These are phyloP conservation scores for Villa cingulata DNA, from an alignment of 2,888 invertebrate genomes.

Conservation along the genomic window DNA sequence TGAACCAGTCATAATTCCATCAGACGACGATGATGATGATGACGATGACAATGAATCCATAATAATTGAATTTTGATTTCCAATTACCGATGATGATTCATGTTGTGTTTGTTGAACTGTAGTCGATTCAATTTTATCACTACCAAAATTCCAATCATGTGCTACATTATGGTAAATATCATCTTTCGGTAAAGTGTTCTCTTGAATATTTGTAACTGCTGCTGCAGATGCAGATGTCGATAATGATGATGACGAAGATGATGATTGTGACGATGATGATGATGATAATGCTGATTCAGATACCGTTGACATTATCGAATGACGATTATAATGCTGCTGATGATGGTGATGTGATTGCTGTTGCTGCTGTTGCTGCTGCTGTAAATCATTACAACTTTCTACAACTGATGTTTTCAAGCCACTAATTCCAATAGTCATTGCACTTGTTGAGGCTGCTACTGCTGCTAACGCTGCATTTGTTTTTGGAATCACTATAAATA, in stretches of 20 bases:
- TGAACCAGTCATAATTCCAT: not conserved
- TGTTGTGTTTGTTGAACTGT: not conserved
- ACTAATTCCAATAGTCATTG: not conserved
- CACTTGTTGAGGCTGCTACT: not conserved
- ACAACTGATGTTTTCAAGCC: no score
- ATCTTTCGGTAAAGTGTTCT: not conserved
- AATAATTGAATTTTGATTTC: not conserved
- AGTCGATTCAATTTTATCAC: constrained; percentile 13
- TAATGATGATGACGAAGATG: constrained; percentile 20
- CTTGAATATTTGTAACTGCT: not conserved
- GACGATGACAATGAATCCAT: constrained; percentile 10
- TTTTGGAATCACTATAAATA: constrained; percentile 1
- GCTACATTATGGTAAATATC: constrained; percentile 33
- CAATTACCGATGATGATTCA: not conserved
- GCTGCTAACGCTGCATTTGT: not conserved
- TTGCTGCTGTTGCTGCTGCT: not conserved
- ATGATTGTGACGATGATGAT: constrained; percentile 17
- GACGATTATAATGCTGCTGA: no score
- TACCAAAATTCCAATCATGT: constrained; percentile 36
- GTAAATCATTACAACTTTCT: constrained; percentile 1
- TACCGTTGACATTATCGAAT: no score
- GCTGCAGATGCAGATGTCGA: constrained; percentile 22
- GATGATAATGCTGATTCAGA: not conserved
- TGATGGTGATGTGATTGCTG: not conserved
- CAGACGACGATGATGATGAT: constrained; percentile 6